Evolutionary conservation across 2,888 invertebrate genomes (phyloP).

Genomic region (Pocota personata): DNA sequence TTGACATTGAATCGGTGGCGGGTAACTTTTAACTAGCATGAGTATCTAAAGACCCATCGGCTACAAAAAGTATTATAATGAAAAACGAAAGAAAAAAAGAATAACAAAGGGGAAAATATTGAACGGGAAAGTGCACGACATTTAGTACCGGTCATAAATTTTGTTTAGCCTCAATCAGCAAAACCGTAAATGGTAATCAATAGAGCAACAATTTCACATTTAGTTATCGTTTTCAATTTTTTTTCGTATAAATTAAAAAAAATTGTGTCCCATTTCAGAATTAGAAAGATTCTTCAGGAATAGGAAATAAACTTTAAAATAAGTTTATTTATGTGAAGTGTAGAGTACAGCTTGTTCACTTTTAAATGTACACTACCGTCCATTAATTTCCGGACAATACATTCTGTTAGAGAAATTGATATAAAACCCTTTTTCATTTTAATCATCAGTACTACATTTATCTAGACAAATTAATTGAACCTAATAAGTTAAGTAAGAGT

Average conservation of each 20-base stretch:
- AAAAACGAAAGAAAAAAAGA: background rate
- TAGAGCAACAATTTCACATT: conserved; percentile 1
- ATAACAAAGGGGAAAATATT: background rate
- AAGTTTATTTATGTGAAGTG: too few species aligned
- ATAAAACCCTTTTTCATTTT: too few species aligned
- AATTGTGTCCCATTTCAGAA: background rate
- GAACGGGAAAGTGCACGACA: conserved; percentile 43
- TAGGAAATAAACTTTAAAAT: background rate
- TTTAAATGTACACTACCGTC: too few species aligned
- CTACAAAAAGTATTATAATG: background rate
- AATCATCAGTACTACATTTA: too few species aligned
- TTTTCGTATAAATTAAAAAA: background rate
- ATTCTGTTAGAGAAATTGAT: too few species aligned
- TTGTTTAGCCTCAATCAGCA: background rate
- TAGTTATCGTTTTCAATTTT: background rate
- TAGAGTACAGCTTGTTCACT: too few species aligned
- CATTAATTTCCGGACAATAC: too few species aligned
- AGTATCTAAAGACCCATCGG: conserved; percentile 4
- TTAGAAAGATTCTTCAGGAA: background rate
- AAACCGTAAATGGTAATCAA: conserved; percentile 27
- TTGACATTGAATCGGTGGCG: conserved; percentile 58
- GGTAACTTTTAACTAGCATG: background rate
- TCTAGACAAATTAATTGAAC: too few species aligned
- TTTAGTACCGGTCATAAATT: conserved; percentile 29
- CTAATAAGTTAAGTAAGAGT: too few species aligned